Conservation (phyloP, 2,797 vertebrate genomes). For the Hydrophis major region DNA sequence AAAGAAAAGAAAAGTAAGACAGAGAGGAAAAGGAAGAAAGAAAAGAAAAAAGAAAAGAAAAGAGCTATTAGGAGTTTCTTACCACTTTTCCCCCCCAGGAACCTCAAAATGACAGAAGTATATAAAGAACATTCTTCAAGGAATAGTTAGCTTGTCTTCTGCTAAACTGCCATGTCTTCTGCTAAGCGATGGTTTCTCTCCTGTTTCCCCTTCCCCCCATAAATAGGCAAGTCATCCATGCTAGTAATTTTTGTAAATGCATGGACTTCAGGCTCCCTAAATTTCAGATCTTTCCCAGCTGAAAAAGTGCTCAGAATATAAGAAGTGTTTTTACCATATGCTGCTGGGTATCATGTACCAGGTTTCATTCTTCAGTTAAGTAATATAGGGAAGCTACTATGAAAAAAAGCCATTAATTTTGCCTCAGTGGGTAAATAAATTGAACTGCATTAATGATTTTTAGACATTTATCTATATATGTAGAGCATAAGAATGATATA, state of each 20-base stretch:
- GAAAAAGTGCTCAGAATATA: background rate
- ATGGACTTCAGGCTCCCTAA: background rate
- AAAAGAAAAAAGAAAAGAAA: too few species aligned
- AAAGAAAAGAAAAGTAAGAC: background rate
- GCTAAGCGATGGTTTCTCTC: background rate
- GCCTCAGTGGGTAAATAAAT: background rate
- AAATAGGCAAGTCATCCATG: background rate
- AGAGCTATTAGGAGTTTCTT: background rate
- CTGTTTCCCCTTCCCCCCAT: background rate
- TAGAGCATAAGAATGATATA: background rate
- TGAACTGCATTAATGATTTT: background rate
- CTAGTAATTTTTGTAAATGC: background rate
- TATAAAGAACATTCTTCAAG: background rate
- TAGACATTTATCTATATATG: background rate
- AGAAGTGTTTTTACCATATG: background rate
- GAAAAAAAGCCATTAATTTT: background rate
- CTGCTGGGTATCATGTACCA: background rate
- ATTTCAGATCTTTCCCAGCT: background rate
- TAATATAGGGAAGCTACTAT: background rate
- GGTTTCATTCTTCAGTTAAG: background rate
- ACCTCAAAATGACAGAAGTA: background rate
- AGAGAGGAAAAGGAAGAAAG: background rate
- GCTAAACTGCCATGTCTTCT: background rate
- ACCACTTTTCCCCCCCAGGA: background rate
- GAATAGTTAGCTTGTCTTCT: background rate